Evolutionary conservation across 2,113 vertebrate species (phyloP).

Genomic region (Myocastor coypus): DNA sequence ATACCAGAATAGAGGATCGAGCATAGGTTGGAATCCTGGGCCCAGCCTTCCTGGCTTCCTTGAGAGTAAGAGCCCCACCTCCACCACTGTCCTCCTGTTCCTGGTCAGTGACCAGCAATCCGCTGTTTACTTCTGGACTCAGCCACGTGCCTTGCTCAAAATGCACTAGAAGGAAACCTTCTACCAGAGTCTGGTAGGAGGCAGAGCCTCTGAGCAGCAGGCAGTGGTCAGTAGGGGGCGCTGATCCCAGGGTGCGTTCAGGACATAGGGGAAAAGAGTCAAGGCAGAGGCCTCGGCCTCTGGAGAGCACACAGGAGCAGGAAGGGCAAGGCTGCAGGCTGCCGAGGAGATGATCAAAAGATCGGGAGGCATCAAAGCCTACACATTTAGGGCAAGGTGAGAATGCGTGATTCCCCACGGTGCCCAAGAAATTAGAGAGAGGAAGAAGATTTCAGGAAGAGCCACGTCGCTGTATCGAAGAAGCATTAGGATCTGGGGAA

Average conservation of each 20-base stretch:
- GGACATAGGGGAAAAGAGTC: background rate
- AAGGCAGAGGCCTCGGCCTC: background rate
- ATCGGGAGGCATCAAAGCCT: slow-evolving; percentile 25
- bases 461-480: background rate
- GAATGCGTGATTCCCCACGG: background rate
- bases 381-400: slow-evolving; percentile 57
- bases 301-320: background rate
- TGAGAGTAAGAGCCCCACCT: rapidly evolving
- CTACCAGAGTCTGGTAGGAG: background rate
- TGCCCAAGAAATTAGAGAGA: slow-evolving; percentile 9
- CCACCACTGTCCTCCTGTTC: background rate
- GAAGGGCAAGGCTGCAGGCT: background rate
- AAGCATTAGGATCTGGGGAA: background rate
- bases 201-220: background rate
- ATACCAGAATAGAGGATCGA: background rate
- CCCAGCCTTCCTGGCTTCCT: background rate
- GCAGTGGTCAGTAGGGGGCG: background rate
- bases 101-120: background rate
- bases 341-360: slow-evolving; percentile 35
- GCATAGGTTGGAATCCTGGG: background rate
- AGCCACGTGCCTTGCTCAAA: background rate
- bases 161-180: background rate
- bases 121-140: background rate
- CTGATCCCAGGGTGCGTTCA: background rate
- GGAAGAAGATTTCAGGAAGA: background rate